Evolutionary conservation across 1,140 invertebrate species (phyloP), one percentile per base, ranked within the genome.

Genomic region (Drosophila orosa): DNA sequence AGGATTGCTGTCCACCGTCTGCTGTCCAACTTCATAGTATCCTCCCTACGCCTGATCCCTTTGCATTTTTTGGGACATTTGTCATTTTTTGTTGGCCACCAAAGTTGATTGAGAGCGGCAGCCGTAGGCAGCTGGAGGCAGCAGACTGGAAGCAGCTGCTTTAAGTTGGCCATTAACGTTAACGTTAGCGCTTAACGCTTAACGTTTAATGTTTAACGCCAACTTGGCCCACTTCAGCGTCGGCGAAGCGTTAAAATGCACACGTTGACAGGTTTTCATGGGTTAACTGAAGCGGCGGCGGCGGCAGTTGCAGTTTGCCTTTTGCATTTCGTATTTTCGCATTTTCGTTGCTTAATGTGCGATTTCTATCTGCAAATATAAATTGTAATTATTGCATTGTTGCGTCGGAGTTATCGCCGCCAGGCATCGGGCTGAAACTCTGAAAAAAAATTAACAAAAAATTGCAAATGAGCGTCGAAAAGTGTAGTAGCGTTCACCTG

Each of bases 301-400:
- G 57, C 37, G 74, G 56, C 71, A 72, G 80, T 77, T 83, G 69
- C 75, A 62, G 29, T 62, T 48, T 69, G 24, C 44, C 42, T 39
- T 76, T 48, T 44, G 37, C 74, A 61, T 33, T 60, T 58, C 65
- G 48, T 39, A 52, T 42, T 74, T 27, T 39, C 47, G 48, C 69
- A 45, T 60, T 52, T 69, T 57, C 63, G 75, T 76, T 79, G 80
- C 75, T 87, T 85, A 85, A 85, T 85, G 81, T 85, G 82, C 82
- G 82, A 86, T 86, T 86, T 68, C 58, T 84, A 79, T 87, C 83
- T 72, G 84, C 76, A 74, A 78, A 80, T 89, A 87, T 87, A 87
- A 87, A 87, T 87, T 87, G 83, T 89, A 87, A 87, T 87, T 87
- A 87, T 87, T 87, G 79, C 84, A 89, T 76, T 87, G 84, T 85